Base-by-base conservation (phyloP, 2,797 vertebrate species). In the Nyctibius grandis region DNA sequence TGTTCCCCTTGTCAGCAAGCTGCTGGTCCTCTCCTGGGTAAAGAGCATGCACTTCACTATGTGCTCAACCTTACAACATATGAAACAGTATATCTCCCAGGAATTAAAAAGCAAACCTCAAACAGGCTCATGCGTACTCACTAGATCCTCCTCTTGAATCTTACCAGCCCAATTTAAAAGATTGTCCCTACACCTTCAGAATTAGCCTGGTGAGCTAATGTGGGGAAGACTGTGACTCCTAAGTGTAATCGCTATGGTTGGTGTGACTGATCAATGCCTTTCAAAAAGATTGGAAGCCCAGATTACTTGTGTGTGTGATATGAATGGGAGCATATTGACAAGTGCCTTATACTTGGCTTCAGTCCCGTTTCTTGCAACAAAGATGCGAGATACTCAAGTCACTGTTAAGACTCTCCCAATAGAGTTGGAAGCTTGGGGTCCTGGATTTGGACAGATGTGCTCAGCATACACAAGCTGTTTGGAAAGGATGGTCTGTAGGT, bases 41-140 rank as follows among this genome's bases (percentile, higher is more conserved):
- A 86, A 54, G 21, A 84, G 6, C 9, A 9, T 10, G 23, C 7
- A 4, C 33, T 53, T 82, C 45, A 56, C 12, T 2, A 1, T 63
- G 14, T 40, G 50, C 6, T 65, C 54, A 63, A 5, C n/a, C 28
- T 82, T 15, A 34, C 25, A 1, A 0, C 0, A 0, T 15, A 21
- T 44, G 28, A 65, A 38, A 56, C 5, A 42, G 21, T 15, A 2
- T 16, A 26, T n/a, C 17, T 70, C 36, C 15, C 54, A 51, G 47
- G 31, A 69, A 69, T 26, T 19, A 48, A 79, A 79, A 85, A 19
- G 3, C n/a, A 76, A 59, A 7, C 31, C 31, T 20, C 12, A 47
- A 47, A 25, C 15, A 54, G 26, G 6, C 16, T 81, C 15, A 8
- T 34, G 12, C 72, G 78, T 36, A 70, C 20, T 9, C 18, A 28